A percentile compares a stretch with the other conserved stretches of the same genome.
Conservation (phyloP, 2,797 vertebrate species). For the Ambastaia sidthimunki region DNA sequence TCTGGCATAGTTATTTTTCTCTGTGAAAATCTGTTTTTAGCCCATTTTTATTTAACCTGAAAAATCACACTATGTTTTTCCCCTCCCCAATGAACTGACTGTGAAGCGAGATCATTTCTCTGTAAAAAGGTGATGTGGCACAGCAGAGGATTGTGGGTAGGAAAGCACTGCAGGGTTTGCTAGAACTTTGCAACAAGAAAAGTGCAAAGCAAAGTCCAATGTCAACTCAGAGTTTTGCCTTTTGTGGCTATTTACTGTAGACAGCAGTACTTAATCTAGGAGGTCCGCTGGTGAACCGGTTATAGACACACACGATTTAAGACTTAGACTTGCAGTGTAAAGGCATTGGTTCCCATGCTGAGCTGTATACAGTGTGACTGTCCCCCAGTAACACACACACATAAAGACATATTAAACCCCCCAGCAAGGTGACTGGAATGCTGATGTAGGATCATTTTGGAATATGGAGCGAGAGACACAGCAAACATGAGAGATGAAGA, state of each 20-base stretch:
- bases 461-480: constrained; percentile 25
- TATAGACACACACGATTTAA: constrained; percentile 18
- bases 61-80: background rate
- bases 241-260: constrained; percentile 73
- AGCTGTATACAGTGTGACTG: constrained; percentile 48
- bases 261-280: constrained; percentile 78
- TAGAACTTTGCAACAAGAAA: constrained; percentile 64
- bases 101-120: background rate
- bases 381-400: constrained; percentile 68
- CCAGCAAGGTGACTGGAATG: constrained; percentile 80
- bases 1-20: background rate
- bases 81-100: constrained; percentile 21
- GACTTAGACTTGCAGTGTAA: constrained; percentile 31
- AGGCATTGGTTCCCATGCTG: constrained; percentile 14
- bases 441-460: constrained; percentile 75
- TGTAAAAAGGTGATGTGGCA: background rate
- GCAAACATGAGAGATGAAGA: constrained; percentile 13
- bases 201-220: constrained; percentile 65
- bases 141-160: background rate
- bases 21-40: constrained; percentile 20
- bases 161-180: background rate
- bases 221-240: constrained; percentile 69
- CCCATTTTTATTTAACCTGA: background rate
- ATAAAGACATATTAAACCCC: constrained; percentile 67
- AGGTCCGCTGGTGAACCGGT: constrained; percentile 28